A percentile compares a stretch with the other conserved stretches of the same genome.
These are phyloP conservation scores for Luffia ferchaultella DNA, from an alignment of 2,888 invertebrate genomes.

Conservation along the genomic window DNA sequence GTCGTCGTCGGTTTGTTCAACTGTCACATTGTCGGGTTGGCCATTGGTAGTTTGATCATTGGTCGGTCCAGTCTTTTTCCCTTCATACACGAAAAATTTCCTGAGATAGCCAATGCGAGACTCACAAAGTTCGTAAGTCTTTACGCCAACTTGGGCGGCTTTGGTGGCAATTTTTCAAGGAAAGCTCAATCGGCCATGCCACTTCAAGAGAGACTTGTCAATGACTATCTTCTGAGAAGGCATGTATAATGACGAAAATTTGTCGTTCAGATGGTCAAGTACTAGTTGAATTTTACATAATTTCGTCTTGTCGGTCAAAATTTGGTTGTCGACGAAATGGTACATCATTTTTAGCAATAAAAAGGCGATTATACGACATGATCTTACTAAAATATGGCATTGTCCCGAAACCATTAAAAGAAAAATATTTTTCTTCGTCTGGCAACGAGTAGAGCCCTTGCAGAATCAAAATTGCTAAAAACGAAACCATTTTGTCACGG, in stretches of 20 bases:
- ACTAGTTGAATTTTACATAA: no score
- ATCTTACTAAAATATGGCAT: background rate
- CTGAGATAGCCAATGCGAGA: background rate
- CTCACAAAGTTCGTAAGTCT: background rate
- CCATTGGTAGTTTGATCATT: background rate
- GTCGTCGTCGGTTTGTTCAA: no score
- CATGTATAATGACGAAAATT: background rate
- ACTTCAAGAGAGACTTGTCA: no score
- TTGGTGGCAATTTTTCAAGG: background rate
- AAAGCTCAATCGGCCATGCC: background rate
- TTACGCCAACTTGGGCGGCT: background rate
- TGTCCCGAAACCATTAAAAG: background rate
- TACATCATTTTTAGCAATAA: background rate
- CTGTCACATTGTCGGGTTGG: background rate
- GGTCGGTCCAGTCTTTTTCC: background rate
- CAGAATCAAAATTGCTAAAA: no score
- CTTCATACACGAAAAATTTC: background rate
- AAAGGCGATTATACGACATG: conserved; percentile 3
- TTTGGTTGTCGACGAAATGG: background rate
- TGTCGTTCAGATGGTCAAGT: background rate
- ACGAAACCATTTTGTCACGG: background rate
- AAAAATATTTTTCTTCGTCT: background rate
- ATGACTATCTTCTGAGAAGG: background rate
- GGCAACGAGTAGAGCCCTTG: conserved; percentile 2
- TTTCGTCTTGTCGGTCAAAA: no score